These are phyloP conservation scores for Rhodophaea formosa DNA, from an alignment of 2,888 invertebrate genomes.

Conservation along the genomic window DNA sequence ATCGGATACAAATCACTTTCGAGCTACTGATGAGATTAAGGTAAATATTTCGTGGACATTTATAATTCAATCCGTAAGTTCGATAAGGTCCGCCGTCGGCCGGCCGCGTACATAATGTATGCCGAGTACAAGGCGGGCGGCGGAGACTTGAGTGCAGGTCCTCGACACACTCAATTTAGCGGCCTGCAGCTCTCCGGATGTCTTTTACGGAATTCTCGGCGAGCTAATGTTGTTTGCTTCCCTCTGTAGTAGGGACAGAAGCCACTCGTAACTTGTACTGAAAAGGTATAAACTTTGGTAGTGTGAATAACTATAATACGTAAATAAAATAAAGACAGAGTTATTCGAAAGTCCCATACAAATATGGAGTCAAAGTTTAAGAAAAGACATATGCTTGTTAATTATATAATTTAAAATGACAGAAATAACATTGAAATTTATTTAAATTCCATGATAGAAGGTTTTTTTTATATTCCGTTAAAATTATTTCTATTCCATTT, in stretches of 20 bases:
- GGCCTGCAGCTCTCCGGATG: neutral
- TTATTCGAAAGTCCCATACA: no score
- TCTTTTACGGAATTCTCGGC: neutral
- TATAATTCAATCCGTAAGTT: neutral
- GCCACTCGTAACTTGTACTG: neutral
- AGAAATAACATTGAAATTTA: no score
- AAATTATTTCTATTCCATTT: no score
- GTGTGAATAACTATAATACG: no score
- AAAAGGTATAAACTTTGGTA: no score
- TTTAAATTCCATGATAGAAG: no score
- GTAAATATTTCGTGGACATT: slow-evolving; percentile 3
- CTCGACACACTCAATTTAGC: neutral
- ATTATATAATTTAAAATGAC: no score
- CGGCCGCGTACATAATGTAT: slow-evolving; percentile 1
- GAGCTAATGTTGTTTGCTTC: slow-evolving; percentile 4
- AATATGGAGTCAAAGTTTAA: no score
- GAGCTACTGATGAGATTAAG: neutral
- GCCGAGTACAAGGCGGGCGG: neutral
- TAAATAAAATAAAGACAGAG: no score
- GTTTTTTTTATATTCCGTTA: no score
- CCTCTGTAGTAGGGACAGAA: neutral
- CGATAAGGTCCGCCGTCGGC: neutral
- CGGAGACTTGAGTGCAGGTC: slow-evolving; percentile 2
- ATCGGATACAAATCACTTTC: neutral
- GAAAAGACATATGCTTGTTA: no score